Conservation (phyloP, 2,888 invertebrate genomes). For the Eupithecia dodoneata region DNA sequence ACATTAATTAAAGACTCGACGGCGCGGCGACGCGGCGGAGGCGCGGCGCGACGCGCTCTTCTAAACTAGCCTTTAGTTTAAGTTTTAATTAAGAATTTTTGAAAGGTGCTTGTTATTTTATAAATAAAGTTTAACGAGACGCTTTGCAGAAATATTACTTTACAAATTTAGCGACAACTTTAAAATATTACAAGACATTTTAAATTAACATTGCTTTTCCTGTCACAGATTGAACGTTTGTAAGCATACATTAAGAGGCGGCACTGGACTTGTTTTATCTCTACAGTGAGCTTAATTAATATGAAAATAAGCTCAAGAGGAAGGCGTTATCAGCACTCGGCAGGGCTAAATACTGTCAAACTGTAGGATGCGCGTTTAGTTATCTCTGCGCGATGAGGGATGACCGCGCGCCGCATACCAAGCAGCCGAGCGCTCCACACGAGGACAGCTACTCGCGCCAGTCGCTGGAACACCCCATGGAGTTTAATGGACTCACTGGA, state of each 20-base stretch:
- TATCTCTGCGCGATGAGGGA: constrained; percentile 39
- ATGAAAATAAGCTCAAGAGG: constrained; percentile 22
- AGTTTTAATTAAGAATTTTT: constrained; percentile 76
- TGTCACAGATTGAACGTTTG: not conserved
- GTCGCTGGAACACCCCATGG: not conserved
- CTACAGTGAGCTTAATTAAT: constrained; percentile 16
- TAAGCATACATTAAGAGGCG: not conserved
- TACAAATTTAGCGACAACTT: constrained; percentile 19
- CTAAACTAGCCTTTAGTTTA: constrained; percentile 76
- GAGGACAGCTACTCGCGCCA: constrained; percentile 20
- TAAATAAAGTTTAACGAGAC: constrained; percentile 38
- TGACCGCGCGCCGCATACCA: constrained; percentile 25
- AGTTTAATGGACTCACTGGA: not conserved
- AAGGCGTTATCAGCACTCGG: constrained; percentile 25
- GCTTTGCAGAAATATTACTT: constrained; percentile 18
- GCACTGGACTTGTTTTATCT: not conserved
- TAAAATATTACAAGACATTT: not conserved
- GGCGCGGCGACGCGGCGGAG: not conserved
- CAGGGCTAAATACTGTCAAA: constrained; percentile 33
- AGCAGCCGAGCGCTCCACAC: constrained; percentile 4
- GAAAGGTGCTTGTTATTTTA: constrained; percentile 37
- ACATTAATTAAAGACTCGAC: constrained; percentile 75
- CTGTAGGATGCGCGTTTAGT: constrained; percentile 28
- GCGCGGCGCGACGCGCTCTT: constrained; percentile 43
- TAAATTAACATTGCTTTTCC: not conserved